Evolutionary conservation across 2,113 vertebrate species (phyloP), one percentile per base, ranked within the genome.

Genomic region (Marmota flaviventris): DNA sequence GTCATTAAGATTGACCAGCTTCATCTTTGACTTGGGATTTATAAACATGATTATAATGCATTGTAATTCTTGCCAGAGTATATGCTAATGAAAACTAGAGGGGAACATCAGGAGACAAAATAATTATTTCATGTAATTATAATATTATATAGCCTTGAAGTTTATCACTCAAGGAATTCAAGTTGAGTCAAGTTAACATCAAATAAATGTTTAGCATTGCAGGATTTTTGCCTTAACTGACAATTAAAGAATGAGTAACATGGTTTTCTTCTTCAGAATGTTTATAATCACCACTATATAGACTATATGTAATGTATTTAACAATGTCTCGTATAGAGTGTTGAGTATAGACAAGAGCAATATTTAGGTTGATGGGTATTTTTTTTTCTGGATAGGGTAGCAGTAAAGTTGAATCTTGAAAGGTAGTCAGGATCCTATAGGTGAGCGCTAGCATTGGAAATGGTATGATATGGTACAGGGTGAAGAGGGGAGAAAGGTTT

Each of bases 131-230:
- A 92, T 53, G 13, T 25, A 51, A 58, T 91, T 69, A 32, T 95
- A n/a, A 53, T 34, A 85, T 85, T 91, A 45, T 39, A 48, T 34
- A 45, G 5, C 27, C 48, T 69, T 92, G 2, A 72, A 77, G 42
- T 63, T 86, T 65, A 72, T 87, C 78, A 67, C 3, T 39, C 76
- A 77, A 92, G 18, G 18, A 93, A 48, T 77, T 95, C 53, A 96
- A 85, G 58, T 93, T 69, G 84, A 94, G 56, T 72, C 48, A 91
- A 51, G 32, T 89, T 70, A 86, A 73, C 24, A 94, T 78, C 89
- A 95, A 93, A 82, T 86, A 45, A 39, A 37, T 94, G 56, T 89
- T 91, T 92, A 79, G 13, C 56, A 1, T 79, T 20, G 24, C 8
- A 76, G 70, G 10, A 0, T 16, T 96, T 87, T 87, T 94, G 22